These are phyloP conservation scores for Stenodera caucasica DNA, from an alignment of 2,888 invertebrate genomes.

Conservation along the genomic window DNA sequence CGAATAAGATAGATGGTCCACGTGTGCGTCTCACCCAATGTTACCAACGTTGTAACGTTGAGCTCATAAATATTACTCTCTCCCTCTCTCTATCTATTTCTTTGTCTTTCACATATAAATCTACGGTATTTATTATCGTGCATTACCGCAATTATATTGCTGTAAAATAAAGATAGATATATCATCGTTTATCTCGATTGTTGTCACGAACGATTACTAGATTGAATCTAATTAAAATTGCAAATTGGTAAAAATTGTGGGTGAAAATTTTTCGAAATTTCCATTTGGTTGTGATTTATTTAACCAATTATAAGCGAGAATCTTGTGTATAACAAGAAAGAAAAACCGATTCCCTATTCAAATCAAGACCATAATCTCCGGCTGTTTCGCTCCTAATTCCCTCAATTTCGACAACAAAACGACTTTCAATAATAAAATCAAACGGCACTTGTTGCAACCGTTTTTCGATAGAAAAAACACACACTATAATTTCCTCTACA, in stretches of 20 bases:
- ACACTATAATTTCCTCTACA: too few relatives aligned
- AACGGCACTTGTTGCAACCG: not conserved
- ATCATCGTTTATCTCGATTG: not conserved
- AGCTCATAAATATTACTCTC: constrained; percentile 23
- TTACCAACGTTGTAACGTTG: constrained; percentile 21
- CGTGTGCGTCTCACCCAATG: constrained; percentile 24
- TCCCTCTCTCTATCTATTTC: not conserved
- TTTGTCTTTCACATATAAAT: not conserved
- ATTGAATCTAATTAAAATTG: constrained; percentile 1
- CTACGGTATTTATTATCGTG: not conserved
- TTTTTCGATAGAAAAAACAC: too few relatives aligned
- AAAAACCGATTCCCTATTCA: not conserved
- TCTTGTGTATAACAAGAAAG: too few relatives aligned
- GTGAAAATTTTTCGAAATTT: constrained; percentile 10
- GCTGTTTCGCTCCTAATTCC: not conserved
- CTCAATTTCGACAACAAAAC: not conserved
- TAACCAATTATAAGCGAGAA: too few relatives aligned
- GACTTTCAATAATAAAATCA: not conserved
- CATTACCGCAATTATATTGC: not conserved
- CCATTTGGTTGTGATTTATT: too few relatives aligned
- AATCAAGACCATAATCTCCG: not conserved
- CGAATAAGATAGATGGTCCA: constrained; percentile 24
- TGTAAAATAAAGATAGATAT: too few relatives aligned
- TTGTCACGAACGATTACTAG: not conserved
- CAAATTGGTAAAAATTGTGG: constrained; percentile 4